Percentiles rank a stretch among this genome's conserved stretches.
Evolutionary conservation across 2,888 invertebrate genomes (phyloP).

Genomic region (Perizoma affinitatum): DNA sequence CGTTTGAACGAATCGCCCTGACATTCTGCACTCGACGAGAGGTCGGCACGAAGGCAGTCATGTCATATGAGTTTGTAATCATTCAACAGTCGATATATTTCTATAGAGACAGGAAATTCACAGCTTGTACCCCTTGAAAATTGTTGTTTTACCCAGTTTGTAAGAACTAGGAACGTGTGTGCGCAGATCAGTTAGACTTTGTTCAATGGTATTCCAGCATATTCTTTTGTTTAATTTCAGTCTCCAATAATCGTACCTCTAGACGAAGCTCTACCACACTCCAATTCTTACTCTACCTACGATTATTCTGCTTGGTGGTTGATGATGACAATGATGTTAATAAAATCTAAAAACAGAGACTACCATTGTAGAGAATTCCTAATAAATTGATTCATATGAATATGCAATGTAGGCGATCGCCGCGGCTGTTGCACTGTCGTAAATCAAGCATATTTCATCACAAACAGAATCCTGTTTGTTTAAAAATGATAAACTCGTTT

Average conservation of each 20-base stretch:
- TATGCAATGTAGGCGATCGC: not conserved
- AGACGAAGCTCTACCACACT: no score
- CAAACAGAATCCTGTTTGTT: constrained; percentile 35
- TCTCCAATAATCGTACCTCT: no score
- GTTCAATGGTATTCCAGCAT: no score
- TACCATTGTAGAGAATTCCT: not conserved
- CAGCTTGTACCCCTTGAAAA: constrained; percentile 30
- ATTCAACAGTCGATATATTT: constrained; percentile 28
- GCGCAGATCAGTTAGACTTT: not conserved
- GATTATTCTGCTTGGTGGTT: no score
- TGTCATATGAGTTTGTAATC: constrained; percentile 44
- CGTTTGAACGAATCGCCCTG: constrained; percentile 62
- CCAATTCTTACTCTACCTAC: no score
- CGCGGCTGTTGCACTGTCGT: constrained; percentile 29
- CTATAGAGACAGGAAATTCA: constrained; percentile 30
- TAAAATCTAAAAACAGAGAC: no score
- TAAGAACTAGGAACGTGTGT: not conserved
- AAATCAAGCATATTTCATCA: constrained; percentile 40
- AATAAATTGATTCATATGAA: not conserved
- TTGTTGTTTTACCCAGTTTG: constrained; percentile 15
- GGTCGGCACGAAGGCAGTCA: constrained; percentile 69
- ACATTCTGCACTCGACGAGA: constrained; percentile 66
- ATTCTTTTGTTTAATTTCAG: no score
- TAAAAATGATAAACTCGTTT: constrained; percentile 52
- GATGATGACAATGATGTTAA: no score